A percentile compares a stretch with the other conserved stretches of the same genome.
phyloP scores from a whole-genome alignment of 2,888 invertebrate genomes.

The Drosophila helvetica region DNA sequence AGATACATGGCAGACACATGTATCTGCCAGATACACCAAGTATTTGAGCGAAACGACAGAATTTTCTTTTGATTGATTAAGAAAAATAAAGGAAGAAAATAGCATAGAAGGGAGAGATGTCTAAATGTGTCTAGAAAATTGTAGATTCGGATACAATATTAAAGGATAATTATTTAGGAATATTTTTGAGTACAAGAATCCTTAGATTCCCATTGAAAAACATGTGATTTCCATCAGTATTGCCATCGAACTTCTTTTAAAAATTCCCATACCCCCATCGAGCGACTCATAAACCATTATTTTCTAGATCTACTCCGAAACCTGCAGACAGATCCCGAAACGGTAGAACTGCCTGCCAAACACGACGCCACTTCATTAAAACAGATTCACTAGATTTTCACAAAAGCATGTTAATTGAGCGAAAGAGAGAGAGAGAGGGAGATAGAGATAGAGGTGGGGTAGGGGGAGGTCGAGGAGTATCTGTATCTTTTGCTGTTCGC shows the following conservation, averaged over 20 bases:
- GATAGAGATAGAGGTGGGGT: too few relatives aligned
- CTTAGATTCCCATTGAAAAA: neutral
- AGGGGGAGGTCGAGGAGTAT: neutral
- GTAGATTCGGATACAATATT: too few relatives aligned
- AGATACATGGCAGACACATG: conserved; percentile 28
- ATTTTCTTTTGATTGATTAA: conserved; percentile 47
- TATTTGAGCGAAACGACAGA: neutral
- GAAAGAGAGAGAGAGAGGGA: conserved; percentile 8
- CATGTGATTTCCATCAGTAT: neutral
- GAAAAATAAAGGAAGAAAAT: conserved; percentile 5
- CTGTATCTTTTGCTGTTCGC: conserved; percentile 42
- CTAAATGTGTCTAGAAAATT: neutral
- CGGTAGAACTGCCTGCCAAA: conserved; percentile 11
- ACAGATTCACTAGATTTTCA: conserved; percentile 64
- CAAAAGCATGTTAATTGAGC: conserved; percentile 69
- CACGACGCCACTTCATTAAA: conserved; percentile 51
- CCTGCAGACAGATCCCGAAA: neutral
- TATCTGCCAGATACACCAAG: conserved; percentile 18
- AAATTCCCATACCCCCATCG: neutral
- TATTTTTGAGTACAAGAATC: neutral
- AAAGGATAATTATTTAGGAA: neutral
- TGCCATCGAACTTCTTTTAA: too few relatives aligned
- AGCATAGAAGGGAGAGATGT: too few relatives aligned
- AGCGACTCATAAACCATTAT: neutral
- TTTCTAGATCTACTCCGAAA: conserved; percentile 1